Evolutionary conservation across 2,113 vertebrate genomes (phyloP).

Genomic region (Sebastes fasciatus): DNA sequence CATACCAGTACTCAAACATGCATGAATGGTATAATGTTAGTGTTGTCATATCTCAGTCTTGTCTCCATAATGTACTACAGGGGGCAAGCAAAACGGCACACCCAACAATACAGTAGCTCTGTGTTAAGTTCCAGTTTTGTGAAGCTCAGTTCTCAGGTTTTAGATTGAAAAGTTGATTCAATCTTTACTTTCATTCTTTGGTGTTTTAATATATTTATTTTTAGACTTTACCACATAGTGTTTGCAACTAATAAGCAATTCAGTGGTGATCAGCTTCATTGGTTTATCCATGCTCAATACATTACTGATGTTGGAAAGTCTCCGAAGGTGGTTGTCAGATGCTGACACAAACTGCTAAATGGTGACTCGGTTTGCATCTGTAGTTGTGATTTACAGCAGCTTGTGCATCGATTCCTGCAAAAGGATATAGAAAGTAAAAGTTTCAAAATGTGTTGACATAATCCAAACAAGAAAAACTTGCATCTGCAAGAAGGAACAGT

Average conservation of each 20-base stretch:
- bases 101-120: conserved; percentile 52
- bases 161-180: neutral
- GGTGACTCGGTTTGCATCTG: neutral
- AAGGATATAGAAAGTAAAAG: neutral
- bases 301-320: neutral
- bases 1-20: conserved; percentile 20
- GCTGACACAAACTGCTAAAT: neutral
- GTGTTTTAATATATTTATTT: neutral
- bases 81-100: conserved; percentile 6
- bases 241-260: neutral
- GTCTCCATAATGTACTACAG: neutral
- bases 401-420: neutral
- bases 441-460: neutral
- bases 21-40: conserved; percentile 40
- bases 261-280: neutral
- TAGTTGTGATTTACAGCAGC: neutral
- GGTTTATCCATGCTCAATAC: neutral
- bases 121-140: neutral
- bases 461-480: neutral
- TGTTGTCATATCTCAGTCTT: neutral
- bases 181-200: neutral
- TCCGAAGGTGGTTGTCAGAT: neutral
- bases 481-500: neutral
- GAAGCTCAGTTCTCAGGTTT: neutral
- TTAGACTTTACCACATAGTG: neutral